Evolutionary conservation across 2,888 invertebrate species (phyloP).

Genomic region (Ophion obscuratus): DNA sequence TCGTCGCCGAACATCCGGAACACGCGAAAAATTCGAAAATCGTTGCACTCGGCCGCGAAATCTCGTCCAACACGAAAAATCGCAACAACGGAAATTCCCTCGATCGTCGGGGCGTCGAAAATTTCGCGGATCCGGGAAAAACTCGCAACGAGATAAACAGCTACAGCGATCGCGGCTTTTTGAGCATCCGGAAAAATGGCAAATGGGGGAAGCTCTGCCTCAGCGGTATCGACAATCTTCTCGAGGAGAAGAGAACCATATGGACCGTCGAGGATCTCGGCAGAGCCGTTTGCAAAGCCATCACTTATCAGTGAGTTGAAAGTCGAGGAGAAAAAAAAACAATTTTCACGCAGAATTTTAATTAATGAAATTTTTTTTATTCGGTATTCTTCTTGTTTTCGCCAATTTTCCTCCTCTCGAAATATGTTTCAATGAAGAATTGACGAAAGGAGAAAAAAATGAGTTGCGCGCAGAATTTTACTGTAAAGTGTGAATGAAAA

Average conservation of each 20-base stretch:
- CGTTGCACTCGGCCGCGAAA: slow-evolving; percentile 74
- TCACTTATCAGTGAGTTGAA: slow-evolving; percentile 90
- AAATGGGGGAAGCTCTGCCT: slow-evolving; percentile 92
- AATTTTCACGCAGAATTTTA: background rate
- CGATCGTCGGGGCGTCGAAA: slow-evolving; percentile 66
- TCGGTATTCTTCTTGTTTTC: background rate
- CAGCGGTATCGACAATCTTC: slow-evolving; percentile 87
- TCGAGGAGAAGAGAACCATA: slow-evolving; percentile 86
- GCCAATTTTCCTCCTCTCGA: background rate
- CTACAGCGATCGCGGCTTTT: slow-evolving; percentile 86
- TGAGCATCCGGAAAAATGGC: slow-evolving; percentile 91
- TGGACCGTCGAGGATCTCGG: slow-evolving; percentile 90
- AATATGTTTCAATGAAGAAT: background rate
- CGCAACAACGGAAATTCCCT: slow-evolving; percentile 66
- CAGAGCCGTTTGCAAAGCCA: slow-evolving; percentile 90
- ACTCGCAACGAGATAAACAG: slow-evolving; percentile 77
- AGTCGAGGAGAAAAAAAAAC: background rate
- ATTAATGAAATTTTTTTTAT: too few species aligned
- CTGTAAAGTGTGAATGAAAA: too few species aligned
- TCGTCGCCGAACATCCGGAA: slow-evolving; percentile 59
- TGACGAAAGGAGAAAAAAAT: too few species aligned
- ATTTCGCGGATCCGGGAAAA: slow-evolving; percentile 54
- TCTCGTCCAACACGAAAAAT: slow-evolving; percentile 71
- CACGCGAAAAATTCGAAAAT: slow-evolving; percentile 60
- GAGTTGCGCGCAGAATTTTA: too few species aligned